These are phyloP conservation scores for Premnoplex brunnescens DNA, from an alignment of 2,797 vertebrate species.

Conservation along the genomic window DNA sequence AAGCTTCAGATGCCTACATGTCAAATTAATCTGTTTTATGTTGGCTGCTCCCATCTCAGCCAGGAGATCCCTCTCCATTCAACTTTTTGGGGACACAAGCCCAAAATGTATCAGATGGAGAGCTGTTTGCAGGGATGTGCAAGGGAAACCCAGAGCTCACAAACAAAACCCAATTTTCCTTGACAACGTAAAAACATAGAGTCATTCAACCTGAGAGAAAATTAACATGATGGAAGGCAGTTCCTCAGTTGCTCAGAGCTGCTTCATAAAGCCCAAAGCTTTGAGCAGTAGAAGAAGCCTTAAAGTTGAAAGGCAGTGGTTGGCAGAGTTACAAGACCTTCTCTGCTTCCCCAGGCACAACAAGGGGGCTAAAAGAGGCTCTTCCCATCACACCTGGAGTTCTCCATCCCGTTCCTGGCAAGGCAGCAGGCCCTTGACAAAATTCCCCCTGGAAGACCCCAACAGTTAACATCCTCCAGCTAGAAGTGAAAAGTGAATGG, in stretches of 20 bases:
- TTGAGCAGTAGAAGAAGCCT: not conserved
- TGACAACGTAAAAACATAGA: accelerated
- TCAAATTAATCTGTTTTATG: not conserved
- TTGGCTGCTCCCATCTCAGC: not conserved
- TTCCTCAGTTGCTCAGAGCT: not conserved
- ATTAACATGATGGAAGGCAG: not conserved
- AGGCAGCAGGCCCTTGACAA: not conserved
- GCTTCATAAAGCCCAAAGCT: not conserved
- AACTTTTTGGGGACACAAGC: not conserved
- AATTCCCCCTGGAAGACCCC: not conserved
- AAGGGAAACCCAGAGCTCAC: not conserved
- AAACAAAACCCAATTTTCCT: not conserved
- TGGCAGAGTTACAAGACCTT: not conserved
- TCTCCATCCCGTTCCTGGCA: not conserved
- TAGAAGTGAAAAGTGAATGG: accelerated
- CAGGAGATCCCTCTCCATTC: not conserved
- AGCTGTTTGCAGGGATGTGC: not conserved
- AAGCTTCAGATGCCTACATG: not conserved
- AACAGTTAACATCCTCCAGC: not conserved
- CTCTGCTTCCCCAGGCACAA: not conserved
- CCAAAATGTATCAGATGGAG: not conserved
- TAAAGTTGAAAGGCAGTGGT: not conserved
- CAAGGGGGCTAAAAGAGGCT: not conserved
- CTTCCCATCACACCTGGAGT: not conserved
- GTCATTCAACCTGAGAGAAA: not conserved